Percentiles rank a stretch among this genome's conserved stretches.
Conservation (phyloP, 2,797 vertebrate genomes). For the Megalops cyprinoides region DNA sequence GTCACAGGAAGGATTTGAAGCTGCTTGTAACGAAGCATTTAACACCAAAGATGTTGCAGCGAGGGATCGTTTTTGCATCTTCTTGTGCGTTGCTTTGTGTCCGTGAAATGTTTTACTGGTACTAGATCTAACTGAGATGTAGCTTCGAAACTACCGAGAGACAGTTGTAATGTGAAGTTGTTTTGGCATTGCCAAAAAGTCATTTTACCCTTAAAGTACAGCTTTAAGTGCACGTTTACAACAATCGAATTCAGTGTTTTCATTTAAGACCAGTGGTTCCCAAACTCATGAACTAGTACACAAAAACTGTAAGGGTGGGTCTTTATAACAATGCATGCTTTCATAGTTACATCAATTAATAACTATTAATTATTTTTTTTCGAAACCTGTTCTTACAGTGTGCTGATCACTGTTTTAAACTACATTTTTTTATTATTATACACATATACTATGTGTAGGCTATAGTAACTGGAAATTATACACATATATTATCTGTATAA, state of each 20-base stretch:
- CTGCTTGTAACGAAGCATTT: constrained; percentile 36
- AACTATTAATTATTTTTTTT: no score
- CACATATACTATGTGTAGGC: no score
- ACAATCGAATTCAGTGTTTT: constrained; percentile 4
- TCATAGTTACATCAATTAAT: background rate
- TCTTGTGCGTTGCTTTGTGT: constrained; percentile 22
- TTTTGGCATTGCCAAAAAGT: constrained; percentile 28
- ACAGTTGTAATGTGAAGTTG: constrained; percentile 19
- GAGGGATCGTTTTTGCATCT: constrained; percentile 22
- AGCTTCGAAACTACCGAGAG: background rate
- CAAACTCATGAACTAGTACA: background rate
- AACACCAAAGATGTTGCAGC: constrained; percentile 32
- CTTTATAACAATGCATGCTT: constrained; percentile 28
- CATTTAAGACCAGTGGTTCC: constrained; percentile 6
- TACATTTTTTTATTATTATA: no score
- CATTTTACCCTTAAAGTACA: background rate
- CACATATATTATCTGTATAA: no score
- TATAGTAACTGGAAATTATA: no score
- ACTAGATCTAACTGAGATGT: constrained; percentile 17
- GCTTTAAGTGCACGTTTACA: constrained; percentile 18
- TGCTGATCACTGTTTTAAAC: no score
- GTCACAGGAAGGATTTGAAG: constrained; percentile 38
- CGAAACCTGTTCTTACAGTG: no score
- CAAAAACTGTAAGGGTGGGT: no score
- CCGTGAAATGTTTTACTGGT: constrained; percentile 18